phyloP scores from a whole-genome alignment of 2,113 vertebrate genomes.

The Poeciliopsis retropinna region DNA sequence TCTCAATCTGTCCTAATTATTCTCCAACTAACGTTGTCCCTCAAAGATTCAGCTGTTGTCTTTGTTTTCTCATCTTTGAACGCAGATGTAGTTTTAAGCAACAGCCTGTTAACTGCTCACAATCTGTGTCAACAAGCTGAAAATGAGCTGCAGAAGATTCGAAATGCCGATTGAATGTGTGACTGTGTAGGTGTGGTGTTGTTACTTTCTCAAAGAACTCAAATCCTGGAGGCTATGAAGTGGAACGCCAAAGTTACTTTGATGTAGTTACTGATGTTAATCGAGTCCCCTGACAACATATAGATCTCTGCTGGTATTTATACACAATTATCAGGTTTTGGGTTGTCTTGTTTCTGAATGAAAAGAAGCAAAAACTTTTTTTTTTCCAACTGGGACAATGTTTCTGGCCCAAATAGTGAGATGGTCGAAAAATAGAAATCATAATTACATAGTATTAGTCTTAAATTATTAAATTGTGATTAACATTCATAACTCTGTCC shows the following conservation, averaged over 20 bases:
- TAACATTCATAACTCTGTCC: background rate
- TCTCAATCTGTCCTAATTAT: background rate
- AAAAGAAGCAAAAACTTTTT: too few species aligned
- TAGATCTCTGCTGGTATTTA: too few species aligned
- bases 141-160: background rate
- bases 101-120: background rate
- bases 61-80: background rate
- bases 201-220: background rate
- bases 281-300: background rate
- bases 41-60: background rate
- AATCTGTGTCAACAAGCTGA: background rate
- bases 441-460: background rate
- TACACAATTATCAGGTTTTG: background rate
- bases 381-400: background rate
- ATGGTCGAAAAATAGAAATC: background rate
- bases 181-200: background rate
- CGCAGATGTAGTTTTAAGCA: slow-evolving; percentile 1
- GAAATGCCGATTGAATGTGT: background rate
- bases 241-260: background rate
- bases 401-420: background rate
- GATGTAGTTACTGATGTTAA: background rate
- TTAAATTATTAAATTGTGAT: background rate
- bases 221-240: background rate
- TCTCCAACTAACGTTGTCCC: background rate
- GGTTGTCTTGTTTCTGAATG: too few species aligned